phyloP scores from a whole-genome alignment of 2,797 vertebrate species.

The Amblyraja radiata region DNA sequence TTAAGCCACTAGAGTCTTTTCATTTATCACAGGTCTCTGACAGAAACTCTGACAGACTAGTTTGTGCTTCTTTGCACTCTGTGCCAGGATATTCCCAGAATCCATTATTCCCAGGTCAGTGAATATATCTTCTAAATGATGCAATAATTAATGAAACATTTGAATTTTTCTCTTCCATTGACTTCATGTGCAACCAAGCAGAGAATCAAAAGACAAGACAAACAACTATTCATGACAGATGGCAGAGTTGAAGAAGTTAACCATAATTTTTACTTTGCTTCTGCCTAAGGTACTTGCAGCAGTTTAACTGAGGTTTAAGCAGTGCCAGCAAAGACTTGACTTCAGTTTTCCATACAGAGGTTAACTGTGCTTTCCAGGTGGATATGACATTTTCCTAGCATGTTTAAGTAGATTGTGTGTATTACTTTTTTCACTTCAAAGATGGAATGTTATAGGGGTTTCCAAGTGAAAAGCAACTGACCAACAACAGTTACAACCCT shows the following conservation, averaged over 20 bases:
- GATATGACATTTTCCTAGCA: background rate
- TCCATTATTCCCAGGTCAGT: constrained; percentile 25
- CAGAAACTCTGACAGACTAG: constrained; percentile 46
- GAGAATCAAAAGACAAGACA: constrained; percentile 26
- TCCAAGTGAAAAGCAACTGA: background rate
- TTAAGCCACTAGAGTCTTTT: constrained; percentile 60
- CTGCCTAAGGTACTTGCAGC: background rate
- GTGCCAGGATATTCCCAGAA: constrained; percentile 31
- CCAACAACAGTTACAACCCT: background rate
- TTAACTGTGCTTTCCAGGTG: background rate
- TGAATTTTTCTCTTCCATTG: constrained; percentile 33
- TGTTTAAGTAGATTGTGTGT: background rate
- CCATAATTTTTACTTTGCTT: background rate
- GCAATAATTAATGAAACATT: constrained; percentile 39
- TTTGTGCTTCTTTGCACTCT: constrained; percentile 22
- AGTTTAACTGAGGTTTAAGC: background rate
- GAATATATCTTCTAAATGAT: constrained; percentile 35
- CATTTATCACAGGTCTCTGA: constrained; percentile 72
- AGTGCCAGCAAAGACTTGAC: background rate
- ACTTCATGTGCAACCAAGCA: constrained; percentile 27
- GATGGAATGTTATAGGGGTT: background rate
- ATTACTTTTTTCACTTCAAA: constrained; percentile 6
- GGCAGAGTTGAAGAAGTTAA: constrained; percentile 15
- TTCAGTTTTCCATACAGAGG: background rate
- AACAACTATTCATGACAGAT: constrained; percentile 29